Base-by-base conservation (phyloP, 2,113 vertebrate species). In the Ellobius talpinus region DNA sequence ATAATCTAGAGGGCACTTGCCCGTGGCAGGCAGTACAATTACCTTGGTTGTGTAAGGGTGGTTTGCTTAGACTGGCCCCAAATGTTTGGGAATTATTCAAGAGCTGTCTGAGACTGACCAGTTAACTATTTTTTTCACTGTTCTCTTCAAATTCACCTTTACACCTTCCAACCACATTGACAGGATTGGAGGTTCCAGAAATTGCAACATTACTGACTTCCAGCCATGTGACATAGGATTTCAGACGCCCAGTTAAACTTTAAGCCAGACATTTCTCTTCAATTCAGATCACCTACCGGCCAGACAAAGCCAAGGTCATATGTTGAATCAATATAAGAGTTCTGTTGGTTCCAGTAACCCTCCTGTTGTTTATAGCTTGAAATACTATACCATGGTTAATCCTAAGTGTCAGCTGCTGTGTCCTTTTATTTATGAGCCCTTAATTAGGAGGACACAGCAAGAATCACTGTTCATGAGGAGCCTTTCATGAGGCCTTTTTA, bases 31-130 rank as follows among this genome's bases (percentile, higher is more conserved):
- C 92, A 93, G 47, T 91, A 90, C 98, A 98, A 85, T 97, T 98
- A 96, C 93, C 97, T 98, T 96, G 87, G 86, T 98, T 98, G 96
- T 98, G 97, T 98, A 97, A 98, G 77, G 94, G 74, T 82, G 78
- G 94, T 97, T 97, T 96, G 96, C 97, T 98, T 79, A 82, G 92
- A 94, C 98, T 65, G 79, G 92, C 97, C 95, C 92, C 97, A 97
- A 98, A 94, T 88, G 36, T 97, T 98, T 98, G 97, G 96, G 97
- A 95, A 96, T 95, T 92, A 95, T 96, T 97, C 77, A 94, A 96
- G 74, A 94, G 85, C 93, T 92, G 9, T 95, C 95, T 87, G 52
- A 97, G 42, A 50, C 95, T 95, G 93, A 93, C 96, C 89, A 96
- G 91, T 96, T 97, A 93, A 93, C 85, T 94, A 92, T 97, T 81